phyloP scores from a whole-genome alignment of 2,113 vertebrate species.

The Thermophis baileyi region DNA sequence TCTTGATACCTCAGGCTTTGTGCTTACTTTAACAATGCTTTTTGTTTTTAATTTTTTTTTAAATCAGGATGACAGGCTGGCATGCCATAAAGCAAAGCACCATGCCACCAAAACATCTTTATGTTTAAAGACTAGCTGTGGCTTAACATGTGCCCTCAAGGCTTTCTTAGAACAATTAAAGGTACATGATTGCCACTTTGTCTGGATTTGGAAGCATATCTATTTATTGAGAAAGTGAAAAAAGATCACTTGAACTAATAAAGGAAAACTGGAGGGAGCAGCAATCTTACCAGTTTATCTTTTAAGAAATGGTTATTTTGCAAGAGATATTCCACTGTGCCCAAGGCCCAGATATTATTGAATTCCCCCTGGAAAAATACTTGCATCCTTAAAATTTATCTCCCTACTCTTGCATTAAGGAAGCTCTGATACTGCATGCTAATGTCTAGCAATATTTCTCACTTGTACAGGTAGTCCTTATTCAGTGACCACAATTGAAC shows the following conservation, averaged over 20 bases:
- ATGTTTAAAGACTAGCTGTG: neutral
- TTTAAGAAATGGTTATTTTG: neutral
- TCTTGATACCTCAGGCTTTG: neutral
- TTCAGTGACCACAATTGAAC: neutral
- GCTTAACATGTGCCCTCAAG: neutral
- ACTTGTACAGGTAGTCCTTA: neutral
- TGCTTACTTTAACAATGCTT: neutral
- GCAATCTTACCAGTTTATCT: neutral
- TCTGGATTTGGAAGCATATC: neutral
- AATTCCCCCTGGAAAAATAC: neutral
- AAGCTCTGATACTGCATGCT: neutral
- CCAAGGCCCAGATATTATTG: neutral
- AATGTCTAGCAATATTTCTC: neutral
- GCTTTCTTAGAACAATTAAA: neutral
- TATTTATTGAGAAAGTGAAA: neutral
- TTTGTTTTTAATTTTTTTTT: neutral
- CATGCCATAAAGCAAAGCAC: neutral
- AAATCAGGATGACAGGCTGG: neutral
- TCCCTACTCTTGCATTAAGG: neutral
- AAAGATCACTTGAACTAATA: neutral
- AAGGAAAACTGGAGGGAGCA: neutral
- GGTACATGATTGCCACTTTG: neutral
- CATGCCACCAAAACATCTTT: neutral
- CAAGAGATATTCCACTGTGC: neutral
- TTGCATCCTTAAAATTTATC: neutral